A percentile compares a stretch with the other conserved stretches of the same genome.
phyloP scores from a whole-genome alignment of 1,140 invertebrate species.

The Aethina tumida region DNA sequence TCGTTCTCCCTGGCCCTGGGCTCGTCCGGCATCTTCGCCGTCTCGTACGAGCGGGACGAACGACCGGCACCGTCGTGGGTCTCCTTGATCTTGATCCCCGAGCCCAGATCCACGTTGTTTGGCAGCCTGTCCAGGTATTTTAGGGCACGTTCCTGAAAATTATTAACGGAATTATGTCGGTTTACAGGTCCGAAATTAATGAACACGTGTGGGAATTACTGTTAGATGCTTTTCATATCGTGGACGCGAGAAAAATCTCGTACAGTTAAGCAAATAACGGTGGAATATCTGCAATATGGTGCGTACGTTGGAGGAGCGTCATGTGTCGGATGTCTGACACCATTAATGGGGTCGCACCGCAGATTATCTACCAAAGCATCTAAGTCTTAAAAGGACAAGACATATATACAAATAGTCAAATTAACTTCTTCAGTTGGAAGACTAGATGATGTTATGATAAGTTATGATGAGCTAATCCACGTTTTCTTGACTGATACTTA shows the following conservation, averaged over 20 bases:
- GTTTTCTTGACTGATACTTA: slow-evolving; percentile 1
- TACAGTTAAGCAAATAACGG: neutral
- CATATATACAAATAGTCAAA: too few relatives aligned
- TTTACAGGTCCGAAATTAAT: neutral
- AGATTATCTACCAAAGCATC: too few relatives aligned
- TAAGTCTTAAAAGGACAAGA: too few relatives aligned
- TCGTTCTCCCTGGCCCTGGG: slow-evolving; percentile 61
- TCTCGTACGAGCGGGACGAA: slow-evolving; percentile 39
- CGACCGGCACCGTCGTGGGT: slow-evolving; percentile 36
- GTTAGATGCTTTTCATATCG: neutral
- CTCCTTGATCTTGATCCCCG: slow-evolving; percentile 60
- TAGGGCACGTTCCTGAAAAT: slow-evolving; percentile 51
- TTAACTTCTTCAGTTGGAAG: too few relatives aligned
- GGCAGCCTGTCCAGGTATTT: slow-evolving; percentile 51
- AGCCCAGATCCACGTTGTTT: slow-evolving; percentile 48
- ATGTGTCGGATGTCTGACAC: too few relatives aligned
- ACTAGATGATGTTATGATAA: too few relatives aligned
- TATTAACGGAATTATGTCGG: neutral
- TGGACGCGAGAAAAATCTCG: slow-evolving; percentile 1
- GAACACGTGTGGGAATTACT: too few relatives aligned
- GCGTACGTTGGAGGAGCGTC: too few relatives aligned
- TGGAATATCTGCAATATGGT: slow-evolving; percentile 3
- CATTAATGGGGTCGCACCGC: too few relatives aligned
- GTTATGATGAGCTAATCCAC: too few relatives aligned
- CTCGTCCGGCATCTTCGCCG: slow-evolving; percentile 50